Conservation (phyloP, 1,140 invertebrate species). For the Dendrolimus punctatus region DNA sequence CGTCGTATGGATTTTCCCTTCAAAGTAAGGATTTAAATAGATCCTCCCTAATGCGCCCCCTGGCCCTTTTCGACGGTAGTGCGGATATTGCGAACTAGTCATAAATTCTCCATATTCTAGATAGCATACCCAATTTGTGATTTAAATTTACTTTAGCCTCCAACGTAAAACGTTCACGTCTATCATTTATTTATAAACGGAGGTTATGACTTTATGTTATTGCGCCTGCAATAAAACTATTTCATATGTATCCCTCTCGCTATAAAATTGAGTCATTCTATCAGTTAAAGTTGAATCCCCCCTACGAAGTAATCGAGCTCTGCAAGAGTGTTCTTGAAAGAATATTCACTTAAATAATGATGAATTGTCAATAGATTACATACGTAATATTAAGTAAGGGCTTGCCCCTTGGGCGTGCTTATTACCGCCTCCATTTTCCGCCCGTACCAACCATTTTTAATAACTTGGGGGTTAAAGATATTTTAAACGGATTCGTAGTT, state of each 20-base stretch:
- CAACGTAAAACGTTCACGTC: conserved; percentile 35
- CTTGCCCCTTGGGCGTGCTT: too few species aligned
- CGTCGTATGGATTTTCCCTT: conserved; percentile 3
- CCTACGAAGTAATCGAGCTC: too few species aligned
- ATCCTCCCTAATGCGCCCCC: conserved; percentile 17
- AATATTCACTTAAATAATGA: too few species aligned
- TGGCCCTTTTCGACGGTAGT: conserved; percentile 16
- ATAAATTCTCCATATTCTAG: conserved; percentile 19
- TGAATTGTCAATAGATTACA: too few species aligned
- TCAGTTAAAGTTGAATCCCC: too few species aligned
- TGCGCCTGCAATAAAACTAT: conserved; percentile 37
- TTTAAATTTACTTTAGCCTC: conserved; percentile 9
- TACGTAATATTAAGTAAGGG: too few species aligned
- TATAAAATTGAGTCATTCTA: conserved; percentile 20
- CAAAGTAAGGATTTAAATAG: conserved; percentile 23
- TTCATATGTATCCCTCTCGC: conserved; percentile 21
- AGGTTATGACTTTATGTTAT: conserved; percentile 45
- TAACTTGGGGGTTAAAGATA: too few species aligned
- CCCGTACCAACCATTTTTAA: conserved; percentile 10
- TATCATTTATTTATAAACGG: conserved; percentile 36
- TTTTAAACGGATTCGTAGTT: too few species aligned
- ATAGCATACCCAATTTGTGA: not conserved
- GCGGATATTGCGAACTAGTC: conserved; percentile 14
- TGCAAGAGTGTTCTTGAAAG: too few species aligned
- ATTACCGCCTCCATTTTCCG: conserved; percentile 10